Base-by-base conservation (phyloP, 2,113 vertebrate species). In the Phycodurus eques region DNA sequence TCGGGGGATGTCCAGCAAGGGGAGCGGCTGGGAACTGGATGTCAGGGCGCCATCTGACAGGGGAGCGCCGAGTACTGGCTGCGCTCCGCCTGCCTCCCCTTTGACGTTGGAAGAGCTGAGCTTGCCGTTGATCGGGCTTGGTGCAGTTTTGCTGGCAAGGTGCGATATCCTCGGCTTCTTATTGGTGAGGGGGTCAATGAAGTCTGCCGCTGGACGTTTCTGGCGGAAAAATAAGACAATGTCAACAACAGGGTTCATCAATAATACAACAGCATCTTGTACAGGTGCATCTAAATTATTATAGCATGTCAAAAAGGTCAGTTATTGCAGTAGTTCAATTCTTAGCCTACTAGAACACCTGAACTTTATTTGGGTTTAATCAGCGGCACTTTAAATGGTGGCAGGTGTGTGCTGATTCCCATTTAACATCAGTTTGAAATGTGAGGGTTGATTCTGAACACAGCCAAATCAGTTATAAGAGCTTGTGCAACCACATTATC, bases 81-180 rank as follows among this genome's bases (percentile, higher is more conserved):
- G 84, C 0, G 85, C 57, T 8, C 70, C 84, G 8, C 82, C 39
- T 5, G 79, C 53, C 4, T 97, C 95, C 22, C 89, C 95, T 62
- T 91, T 95, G 46, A 93, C 92, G 0, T 94, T 94, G 75, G 94
- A 87, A 1, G 91, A 85, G 14, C 77, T 89, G 63, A 95, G 76
- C 76, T 95, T 97, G 80, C 96, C 97, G 0, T 99, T 98, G 57
- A 95, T 76, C 0, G 92, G 79, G 8, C 93, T 88, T 14, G 94
- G 92, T 19, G 94, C 90, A 67, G 92, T 83, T 69, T 96, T 94
- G 87, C 92, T 96, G 72, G 93, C 78, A 42, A 96, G 82, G 68
- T 96, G 97, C 0, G 97, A 99, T 82, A 99, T 95, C 84, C 98
- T 87, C 70, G 95, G 94, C 86, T 96, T 98, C 87, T 99, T 99